Evolutionary conservation across 2,888 invertebrate species (phyloP), one percentile per base, ranked within the genome.

Genomic region (Xylota segnis): DNA sequence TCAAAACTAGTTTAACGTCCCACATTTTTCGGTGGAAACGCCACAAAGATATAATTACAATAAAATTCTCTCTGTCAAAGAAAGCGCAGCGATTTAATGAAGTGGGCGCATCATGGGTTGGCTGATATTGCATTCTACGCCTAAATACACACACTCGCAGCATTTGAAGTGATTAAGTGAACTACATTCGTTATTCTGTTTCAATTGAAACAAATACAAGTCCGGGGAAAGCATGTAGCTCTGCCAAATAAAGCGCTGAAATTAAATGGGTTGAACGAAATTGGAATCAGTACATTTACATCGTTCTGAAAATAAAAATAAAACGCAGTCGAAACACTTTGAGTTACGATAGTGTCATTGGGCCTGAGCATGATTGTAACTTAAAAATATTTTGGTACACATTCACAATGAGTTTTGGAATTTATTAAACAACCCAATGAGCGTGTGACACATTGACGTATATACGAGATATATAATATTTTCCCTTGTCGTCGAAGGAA

Each of bases 1-100:
- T 47, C 65, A 45, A 81, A 81, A 74, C 79, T 66, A 81, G 79
- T 74, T 81, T 65, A 50, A 54, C 66, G 58, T 66, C 79, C 79
- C 79, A 81, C 79, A 66, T 50, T 59, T 78, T 74, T 81, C 52
- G 65, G 52, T 52, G 66, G 59, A 74, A 81, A 74, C 52, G 16
- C 59, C 65, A 74, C 74, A 59, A 61, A 66, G 66, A 68, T 74
- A 59, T 74, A 81, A 81, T 74, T 59, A 81, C 79, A 68, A 66
- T 81, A 72, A 81, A 66, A 74, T 72, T 27, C 58, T 72, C 58
- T 66, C 74, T 68, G 74, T 74, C 74, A 74, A 66, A 81, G 78
- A 78, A 78, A 78, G 61, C 72, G 23, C 50, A 72, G 54, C 43
- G 58, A 74, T 65, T 71, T 58, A 79, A 72, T 65, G 16, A 65